Conservation (phyloP, 2,797 vertebrate genomes). For the Parauchenoglanis punctatus region DNA sequence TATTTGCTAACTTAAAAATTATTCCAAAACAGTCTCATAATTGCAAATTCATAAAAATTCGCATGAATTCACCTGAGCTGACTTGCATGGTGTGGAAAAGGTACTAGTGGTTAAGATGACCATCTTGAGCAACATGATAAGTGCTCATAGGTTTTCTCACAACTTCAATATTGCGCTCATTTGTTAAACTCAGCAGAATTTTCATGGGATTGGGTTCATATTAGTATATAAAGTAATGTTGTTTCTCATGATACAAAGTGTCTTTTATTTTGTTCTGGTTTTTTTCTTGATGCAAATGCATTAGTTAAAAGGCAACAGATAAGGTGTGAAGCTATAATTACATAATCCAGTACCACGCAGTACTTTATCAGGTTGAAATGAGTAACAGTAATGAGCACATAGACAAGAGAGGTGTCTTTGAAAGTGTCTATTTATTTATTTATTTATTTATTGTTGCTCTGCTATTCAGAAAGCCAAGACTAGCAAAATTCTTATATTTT, state of each 20-base stretch:
- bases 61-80: neutral
- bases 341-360: neutral
- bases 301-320: neutral
- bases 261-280: neutral
- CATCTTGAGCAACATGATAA: neutral
- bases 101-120: neutral
- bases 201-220: neutral
- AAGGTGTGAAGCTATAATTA: neutral
- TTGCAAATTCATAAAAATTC: neutral
- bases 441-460: neutral
- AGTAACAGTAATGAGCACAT: conserved; percentile 42
- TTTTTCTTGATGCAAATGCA: neutral
- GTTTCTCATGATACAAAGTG: neutral
- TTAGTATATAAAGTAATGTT: neutral
- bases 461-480: conserved; percentile 30
- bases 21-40: neutral
- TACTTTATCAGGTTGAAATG: neutral
- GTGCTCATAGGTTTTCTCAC: neutral
- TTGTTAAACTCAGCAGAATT: neutral
- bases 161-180: neutral
- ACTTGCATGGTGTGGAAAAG: neutral
- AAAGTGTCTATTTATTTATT: conserved; percentile 44
- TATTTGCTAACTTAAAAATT: neutral
- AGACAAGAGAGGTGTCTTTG: conserved; percentile 63
- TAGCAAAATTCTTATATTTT: conserved; percentile 28